These are phyloP conservation scores for Taphrorychus bicolor DNA, from an alignment of 2,888 invertebrate species.

Conservation along the genomic window DNA sequence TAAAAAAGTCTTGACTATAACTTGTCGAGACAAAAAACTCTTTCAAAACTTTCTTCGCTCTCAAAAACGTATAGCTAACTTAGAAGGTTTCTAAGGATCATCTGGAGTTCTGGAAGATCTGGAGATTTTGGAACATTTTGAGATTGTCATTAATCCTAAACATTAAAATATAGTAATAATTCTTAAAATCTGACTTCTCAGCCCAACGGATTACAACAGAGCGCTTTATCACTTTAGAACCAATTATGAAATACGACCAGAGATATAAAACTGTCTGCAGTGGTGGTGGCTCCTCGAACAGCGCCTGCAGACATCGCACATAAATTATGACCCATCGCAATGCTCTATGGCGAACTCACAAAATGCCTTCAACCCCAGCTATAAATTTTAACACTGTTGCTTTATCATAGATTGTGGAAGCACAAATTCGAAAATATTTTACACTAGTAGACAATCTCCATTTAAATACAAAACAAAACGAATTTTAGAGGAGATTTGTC, in stretches of 20 bases:
- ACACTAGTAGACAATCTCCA: too few species aligned
- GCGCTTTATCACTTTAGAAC: slow-evolving; percentile 20
- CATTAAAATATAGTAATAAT: too few species aligned
- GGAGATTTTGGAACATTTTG: too few species aligned
- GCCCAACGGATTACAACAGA: not conserved
- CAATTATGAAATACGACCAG: slow-evolving; percentile 24
- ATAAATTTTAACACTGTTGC: slow-evolving; percentile 20
- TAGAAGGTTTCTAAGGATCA: too few species aligned
- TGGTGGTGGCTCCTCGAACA: slow-evolving; percentile 12
- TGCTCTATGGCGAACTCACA: slow-evolving; percentile 15
- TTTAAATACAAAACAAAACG: too few species aligned
- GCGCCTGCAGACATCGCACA: slow-evolving; percentile 14
- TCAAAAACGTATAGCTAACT: too few species aligned
- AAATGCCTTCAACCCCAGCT: slow-evolving; percentile 11
- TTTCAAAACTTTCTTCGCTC: too few species aligned
- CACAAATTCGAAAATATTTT: slow-evolving; percentile 5
- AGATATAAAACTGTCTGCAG: slow-evolving; percentile 17
- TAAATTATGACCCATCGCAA: slow-evolving; percentile 15
- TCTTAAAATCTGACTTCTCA: not conserved
- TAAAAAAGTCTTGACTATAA: too few species aligned
- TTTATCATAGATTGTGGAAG: slow-evolving; percentile 15
- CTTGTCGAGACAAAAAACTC: too few species aligned
- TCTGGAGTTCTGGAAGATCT: too few species aligned
- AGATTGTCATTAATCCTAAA: too few species aligned
- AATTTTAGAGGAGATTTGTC: too few species aligned